phyloP scores from a whole-genome alignment of 2,797 vertebrate genomes.

The Psittacula derbiana region DNA sequence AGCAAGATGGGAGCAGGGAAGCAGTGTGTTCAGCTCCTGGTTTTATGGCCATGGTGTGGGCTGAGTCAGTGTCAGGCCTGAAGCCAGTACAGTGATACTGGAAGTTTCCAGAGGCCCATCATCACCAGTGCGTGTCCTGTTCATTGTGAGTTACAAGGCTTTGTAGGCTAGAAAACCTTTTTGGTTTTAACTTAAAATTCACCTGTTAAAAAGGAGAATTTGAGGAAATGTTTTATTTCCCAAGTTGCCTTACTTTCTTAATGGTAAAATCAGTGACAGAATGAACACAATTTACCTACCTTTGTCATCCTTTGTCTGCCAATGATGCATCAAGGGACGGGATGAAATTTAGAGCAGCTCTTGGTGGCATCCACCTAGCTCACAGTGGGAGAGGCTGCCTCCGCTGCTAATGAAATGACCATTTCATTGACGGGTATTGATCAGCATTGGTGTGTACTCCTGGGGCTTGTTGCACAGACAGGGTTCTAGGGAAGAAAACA shows the following conservation, averaged over 20 bases:
- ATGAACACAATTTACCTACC: background rate
- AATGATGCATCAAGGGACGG: background rate
- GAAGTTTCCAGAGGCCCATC: background rate
- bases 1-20: background rate
- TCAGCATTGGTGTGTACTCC: background rate
- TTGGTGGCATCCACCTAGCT: background rate
- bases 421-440: conserved; percentile 1
- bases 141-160: background rate
- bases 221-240: background rate
- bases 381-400: background rate
- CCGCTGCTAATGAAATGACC: background rate
- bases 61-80: background rate
- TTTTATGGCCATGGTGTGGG: background rate
- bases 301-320: background rate
- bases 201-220: conserved; percentile 8
- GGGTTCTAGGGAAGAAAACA: background rate
- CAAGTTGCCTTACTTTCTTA: background rate
- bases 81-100: background rate
- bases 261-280: background rate
- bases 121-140: background rate
- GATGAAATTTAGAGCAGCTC: background rate
- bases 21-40: background rate
- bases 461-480: background rate
- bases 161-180: background rate
- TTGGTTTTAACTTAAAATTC: background rate